Evolutionary conservation across 2,888 invertebrate species (phyloP).

Genomic region (Beris chalybata): DNA sequence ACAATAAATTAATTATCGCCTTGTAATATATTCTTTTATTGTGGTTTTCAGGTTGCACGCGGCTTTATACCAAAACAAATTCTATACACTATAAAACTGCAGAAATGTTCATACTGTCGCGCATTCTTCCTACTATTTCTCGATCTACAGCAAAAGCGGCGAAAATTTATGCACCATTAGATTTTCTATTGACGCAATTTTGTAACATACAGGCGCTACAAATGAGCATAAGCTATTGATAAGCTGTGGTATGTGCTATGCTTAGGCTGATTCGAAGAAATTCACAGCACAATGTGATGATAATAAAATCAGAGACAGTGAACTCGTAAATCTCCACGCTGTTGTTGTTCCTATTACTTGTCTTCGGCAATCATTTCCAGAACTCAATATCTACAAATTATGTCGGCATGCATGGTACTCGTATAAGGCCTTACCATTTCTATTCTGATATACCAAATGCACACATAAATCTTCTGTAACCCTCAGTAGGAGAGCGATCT

Average conservation of each 20-base stretch:
- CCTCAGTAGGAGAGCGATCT: conserved; percentile 1
- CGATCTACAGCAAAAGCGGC: too few species aligned
- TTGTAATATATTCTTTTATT: too few species aligned
- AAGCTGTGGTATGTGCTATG: neutral
- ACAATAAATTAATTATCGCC: too few species aligned
- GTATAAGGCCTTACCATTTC: neutral
- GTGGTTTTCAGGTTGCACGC: too few species aligned
- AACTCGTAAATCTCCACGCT: conserved; percentile 1
- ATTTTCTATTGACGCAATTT: conserved; percentile 10
- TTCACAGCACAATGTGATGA: conserved; percentile 10
- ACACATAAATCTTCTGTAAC: conserved; percentile 13
- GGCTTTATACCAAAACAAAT: too few species aligned
- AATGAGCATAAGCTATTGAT: neutral
- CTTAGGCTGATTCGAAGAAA: too few species aligned
- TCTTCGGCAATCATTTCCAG: conserved; percentile 16
- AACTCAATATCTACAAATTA: conserved; percentile 19
- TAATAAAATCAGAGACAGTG: conserved; percentile 17
- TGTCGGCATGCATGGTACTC: conserved; percentile 1
- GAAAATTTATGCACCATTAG: conserved; percentile 6
- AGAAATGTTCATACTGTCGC: too few species aligned
- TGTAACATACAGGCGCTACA: conserved; percentile 6
- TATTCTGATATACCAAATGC: neutral
- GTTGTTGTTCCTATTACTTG: neutral
- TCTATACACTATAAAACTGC: too few species aligned
- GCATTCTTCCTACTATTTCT: too few species aligned